phyloP scores from a whole-genome alignment of 2,888 invertebrate species.

The Pollenia amentaria region DNA sequence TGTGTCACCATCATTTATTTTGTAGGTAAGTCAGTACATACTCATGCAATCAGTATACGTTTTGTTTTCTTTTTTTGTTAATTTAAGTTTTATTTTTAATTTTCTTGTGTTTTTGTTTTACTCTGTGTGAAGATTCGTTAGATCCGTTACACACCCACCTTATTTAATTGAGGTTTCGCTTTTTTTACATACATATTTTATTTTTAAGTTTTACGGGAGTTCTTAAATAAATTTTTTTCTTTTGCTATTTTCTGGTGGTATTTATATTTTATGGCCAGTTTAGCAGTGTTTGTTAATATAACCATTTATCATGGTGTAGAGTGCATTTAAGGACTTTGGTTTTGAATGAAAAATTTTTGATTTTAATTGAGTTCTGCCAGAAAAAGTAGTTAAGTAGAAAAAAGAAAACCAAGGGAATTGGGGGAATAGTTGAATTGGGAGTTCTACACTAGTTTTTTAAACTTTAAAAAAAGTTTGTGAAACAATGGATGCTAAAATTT shows the following conservation, averaged over 20 bases:
- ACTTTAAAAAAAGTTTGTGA: neutral
- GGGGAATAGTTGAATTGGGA: neutral
- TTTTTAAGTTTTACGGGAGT: constrained; percentile 19
- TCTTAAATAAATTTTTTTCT: constrained; percentile 25
- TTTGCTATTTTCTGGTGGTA: neutral
- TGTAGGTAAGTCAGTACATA: constrained; percentile 41
- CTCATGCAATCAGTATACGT: constrained; percentile 4
- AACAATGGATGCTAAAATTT: neutral
- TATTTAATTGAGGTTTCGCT: constrained; percentile 40
- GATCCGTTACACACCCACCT: constrained; percentile 30
- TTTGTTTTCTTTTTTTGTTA: neutral
- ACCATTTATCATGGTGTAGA: constrained; percentile 29
- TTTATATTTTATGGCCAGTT: constrained; percentile 6
- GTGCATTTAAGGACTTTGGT: constrained; percentile 51
- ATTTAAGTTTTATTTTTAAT: constrained; percentile 29
- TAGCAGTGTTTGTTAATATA: neutral
- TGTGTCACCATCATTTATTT: constrained; percentile 48
- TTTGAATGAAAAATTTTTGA: constrained; percentile 29
- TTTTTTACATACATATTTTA: constrained; percentile 49
- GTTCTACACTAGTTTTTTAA: neutral
- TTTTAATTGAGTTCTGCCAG: constrained; percentile 27
- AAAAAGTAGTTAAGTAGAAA: constrained; percentile 18
- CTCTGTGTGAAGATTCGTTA: constrained; percentile 35
- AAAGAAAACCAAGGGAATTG: neutral
- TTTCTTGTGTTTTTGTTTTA: constrained; percentile 8